phyloP scores from a whole-genome alignment of 2,888 invertebrate genomes.

The Pherbina coryleti region DNA sequence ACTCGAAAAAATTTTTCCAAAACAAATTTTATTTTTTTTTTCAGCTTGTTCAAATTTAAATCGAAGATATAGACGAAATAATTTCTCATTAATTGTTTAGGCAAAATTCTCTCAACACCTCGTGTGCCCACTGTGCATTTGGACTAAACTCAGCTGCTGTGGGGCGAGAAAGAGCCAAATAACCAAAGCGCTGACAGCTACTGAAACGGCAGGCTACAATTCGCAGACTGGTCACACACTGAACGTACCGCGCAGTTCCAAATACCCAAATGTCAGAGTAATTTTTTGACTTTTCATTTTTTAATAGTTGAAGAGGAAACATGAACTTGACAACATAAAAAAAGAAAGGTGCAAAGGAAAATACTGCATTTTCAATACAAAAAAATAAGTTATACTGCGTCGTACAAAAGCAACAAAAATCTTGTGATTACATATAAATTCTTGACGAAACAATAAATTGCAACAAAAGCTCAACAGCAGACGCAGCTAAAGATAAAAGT shows the following conservation, averaged over 20 bases:
- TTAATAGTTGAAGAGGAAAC: conserved; percentile 20
- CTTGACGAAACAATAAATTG: conserved; percentile 18
- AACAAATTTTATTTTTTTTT: background rate
- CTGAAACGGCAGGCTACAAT: conserved; percentile 5
- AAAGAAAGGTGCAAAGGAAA: conserved; percentile 39
- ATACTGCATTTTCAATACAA: conserved; percentile 41
- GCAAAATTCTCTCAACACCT: background rate
- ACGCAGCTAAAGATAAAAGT: conserved; percentile 7
- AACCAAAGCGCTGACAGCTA: background rate
- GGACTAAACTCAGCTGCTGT: background rate
- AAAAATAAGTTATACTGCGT: conserved; percentile 40
- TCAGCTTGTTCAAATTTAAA: background rate
- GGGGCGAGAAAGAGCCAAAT: background rate
- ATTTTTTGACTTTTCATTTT: conserved; percentile 31
- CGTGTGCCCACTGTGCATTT: conserved; percentile 20
- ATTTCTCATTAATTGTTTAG: background rate
- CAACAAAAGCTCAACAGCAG: conserved; percentile 25
- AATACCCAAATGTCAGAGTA: conserved; percentile 31
- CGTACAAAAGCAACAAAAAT: conserved; percentile 44
- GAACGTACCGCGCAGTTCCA: conserved; percentile 32
- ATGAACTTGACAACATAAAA: conserved; percentile 45
- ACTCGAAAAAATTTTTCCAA: background rate
- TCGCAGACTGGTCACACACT: background rate
- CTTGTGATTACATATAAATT: conserved; percentile 43
- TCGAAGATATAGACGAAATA: background rate